phyloP scores from a whole-genome alignment of 1,140 invertebrate species.

The Arctopsyche grandis region DNA sequence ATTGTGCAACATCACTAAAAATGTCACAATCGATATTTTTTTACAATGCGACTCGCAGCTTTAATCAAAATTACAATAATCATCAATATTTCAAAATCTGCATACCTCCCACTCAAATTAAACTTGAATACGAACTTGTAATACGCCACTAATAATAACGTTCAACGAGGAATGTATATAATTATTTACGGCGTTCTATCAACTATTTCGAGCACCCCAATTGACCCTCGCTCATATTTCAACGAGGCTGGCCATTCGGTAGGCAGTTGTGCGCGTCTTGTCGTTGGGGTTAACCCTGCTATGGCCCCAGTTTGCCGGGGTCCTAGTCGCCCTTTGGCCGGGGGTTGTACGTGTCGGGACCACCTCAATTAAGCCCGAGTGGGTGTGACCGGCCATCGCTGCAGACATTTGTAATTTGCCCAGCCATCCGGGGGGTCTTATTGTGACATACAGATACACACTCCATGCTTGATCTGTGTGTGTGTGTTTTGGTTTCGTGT shows the following conservation, averaged over 20 bases:
- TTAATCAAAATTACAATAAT: no score
- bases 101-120: no score
- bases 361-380: slow-evolving; percentile 21
- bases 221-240: slow-evolving; percentile 28
- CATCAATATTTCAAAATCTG: no score
- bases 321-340: not conserved
- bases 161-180: not conserved
- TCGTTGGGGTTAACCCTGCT: not conserved
- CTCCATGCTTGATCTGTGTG: no score
- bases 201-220: not conserved
- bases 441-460: slow-evolving; percentile 2
- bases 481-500: no score
- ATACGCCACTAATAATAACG: no score
- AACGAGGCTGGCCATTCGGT: not conserved
- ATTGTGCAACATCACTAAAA: no score
- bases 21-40: no score
- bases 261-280: not conserved
- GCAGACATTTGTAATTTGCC: slow-evolving; percentile 28
- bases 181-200: slow-evolving; percentile 14
- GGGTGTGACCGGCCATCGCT: slow-evolving; percentile 16
- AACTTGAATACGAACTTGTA: no score
- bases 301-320: not conserved
- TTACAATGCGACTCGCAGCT: no score
- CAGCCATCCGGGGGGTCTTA: not conserved
- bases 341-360: not conserved